Evolutionary conservation across 2,888 invertebrate species (phyloP), one percentile per base, ranked within the genome.

Genomic region (Andrena trimmerana): DNA sequence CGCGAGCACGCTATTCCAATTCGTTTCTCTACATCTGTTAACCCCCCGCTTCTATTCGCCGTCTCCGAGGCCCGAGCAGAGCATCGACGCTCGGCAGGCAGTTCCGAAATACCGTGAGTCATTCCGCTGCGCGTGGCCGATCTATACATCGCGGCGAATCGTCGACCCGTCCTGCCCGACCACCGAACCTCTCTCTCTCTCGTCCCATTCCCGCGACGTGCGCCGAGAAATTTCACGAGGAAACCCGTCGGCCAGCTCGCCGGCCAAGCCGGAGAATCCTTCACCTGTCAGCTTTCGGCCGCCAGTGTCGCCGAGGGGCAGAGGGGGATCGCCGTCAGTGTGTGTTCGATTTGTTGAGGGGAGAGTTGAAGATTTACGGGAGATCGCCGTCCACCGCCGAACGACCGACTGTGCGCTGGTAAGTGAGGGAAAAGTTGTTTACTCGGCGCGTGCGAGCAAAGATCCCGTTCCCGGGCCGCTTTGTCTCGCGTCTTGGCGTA

Each of bases 321-420:
- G 16, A 10, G 57, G 16, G 20, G 63, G 27, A 63, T 13, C 42
- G 48, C 20, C 27, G 29, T 50, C 50, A 59, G 77, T 77, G 77
- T 77, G 54, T 72, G 63, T 48, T 31, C 27, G 60, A 71, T 71
- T 42, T 52, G 77, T 65, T 48, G 13, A 27, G 57, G 42, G 54
- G 29, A 70, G 48, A 13, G 57, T 13, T 8, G 24, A 65, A 63
- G 62, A 76, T 77, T 72, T 48, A 13, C 77, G 63, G 65, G 33
- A 65, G 52, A 75, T 50, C 29, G 27, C 48, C 16, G 59, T 52
- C 7, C 48, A 24, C 13, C 50, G 42, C 36, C 73, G 20, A 31
- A 73, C 65, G 57, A n/a, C 6, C 77, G 77, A 33, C 31, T 42
- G 42, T 13, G 54, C n/a, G 10, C 63, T 63, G 77, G 77, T 73